These are phyloP conservation scores for Vanessa atalanta DNA, from an alignment of 1,140 invertebrate genomes.

Conservation along the genomic window DNA sequence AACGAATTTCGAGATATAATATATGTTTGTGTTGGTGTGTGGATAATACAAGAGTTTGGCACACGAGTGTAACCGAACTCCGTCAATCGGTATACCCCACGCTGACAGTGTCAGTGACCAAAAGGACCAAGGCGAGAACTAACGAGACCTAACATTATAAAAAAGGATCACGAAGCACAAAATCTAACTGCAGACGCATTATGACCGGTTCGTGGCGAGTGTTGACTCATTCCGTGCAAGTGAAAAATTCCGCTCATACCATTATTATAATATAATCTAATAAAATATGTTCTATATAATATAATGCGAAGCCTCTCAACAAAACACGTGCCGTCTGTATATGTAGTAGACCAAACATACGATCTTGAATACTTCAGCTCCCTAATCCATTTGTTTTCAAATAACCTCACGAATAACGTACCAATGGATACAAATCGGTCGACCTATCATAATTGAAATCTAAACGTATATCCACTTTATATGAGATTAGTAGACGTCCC, in stretches of 20 bases:
- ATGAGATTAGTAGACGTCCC: constrained; percentile 12
- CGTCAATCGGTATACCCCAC: not conserved
- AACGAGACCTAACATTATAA: too few relatives aligned
- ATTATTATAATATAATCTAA: constrained; percentile 8
- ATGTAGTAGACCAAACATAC: not conserved
- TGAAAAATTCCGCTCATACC: not conserved
- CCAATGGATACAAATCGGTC: constrained; percentile 20
- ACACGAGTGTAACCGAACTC: not conserved
- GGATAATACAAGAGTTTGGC: not conserved
- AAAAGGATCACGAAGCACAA: too few relatives aligned
- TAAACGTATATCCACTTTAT: constrained; percentile 7
- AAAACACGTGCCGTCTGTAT: not conserved
- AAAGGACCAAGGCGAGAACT: too few relatives aligned
- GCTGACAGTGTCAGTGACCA: too few relatives aligned
- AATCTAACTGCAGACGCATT: too few relatives aligned
- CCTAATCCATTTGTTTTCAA: constrained; percentile 15
- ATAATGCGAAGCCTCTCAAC: constrained; percentile 4
- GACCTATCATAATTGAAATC: constrained; percentile 28
- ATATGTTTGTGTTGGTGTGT: not conserved
- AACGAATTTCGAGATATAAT: not conserved
- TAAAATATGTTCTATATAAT: constrained; percentile 4
- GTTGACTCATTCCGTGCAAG: too few relatives aligned
- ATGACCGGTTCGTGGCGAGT: too few relatives aligned
- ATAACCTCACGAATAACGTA: constrained; percentile 8
- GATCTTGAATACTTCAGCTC: not conserved